Conservation (phyloP, 2,888 invertebrate genomes). For the Brassicogethes aeneus region DNA sequence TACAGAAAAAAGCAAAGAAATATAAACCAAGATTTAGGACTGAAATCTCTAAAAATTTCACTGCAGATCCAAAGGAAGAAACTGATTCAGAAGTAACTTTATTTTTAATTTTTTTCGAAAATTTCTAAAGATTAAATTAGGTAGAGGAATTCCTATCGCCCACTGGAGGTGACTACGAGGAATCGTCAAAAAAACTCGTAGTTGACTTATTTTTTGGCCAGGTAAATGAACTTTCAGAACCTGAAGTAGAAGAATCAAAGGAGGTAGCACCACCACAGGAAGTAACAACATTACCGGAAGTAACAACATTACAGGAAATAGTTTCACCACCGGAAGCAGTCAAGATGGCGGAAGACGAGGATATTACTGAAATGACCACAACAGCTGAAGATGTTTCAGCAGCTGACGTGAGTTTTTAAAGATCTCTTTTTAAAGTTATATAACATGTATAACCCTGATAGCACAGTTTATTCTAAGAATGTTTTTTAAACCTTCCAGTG, state of each 20-base stretch:
- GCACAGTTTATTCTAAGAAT: too few relatives aligned
- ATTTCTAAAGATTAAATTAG: too few relatives aligned
- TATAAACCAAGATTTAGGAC: constrained; percentile 13
- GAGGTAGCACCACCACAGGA: background rate
- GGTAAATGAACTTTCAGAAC: constrained; percentile 7
- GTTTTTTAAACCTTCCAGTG: too few relatives aligned
- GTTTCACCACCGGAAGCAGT: background rate
- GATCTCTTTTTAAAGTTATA: too few relatives aligned
- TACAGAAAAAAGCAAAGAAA: constrained; percentile 11
- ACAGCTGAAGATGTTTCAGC: too few relatives aligned
- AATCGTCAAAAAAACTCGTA: background rate
- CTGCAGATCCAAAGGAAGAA: too few relatives aligned
- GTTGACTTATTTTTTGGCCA: constrained; percentile 10
- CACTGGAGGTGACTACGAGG: too few relatives aligned
- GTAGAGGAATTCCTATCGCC: too few relatives aligned
- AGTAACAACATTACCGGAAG: background rate
- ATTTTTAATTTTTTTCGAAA: too few relatives aligned
- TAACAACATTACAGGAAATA: background rate
- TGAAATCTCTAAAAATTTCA: background rate
- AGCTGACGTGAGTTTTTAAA: too few relatives aligned
- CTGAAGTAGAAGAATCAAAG: constrained; percentile 7
- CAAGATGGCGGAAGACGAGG: background rate
- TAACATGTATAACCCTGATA: too few relatives aligned
- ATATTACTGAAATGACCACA: background rate
- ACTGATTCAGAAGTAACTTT: too few relatives aligned